Conservation (phyloP, 92 coral and sea anemone genomes). For the Bergia sp. region DNA sequence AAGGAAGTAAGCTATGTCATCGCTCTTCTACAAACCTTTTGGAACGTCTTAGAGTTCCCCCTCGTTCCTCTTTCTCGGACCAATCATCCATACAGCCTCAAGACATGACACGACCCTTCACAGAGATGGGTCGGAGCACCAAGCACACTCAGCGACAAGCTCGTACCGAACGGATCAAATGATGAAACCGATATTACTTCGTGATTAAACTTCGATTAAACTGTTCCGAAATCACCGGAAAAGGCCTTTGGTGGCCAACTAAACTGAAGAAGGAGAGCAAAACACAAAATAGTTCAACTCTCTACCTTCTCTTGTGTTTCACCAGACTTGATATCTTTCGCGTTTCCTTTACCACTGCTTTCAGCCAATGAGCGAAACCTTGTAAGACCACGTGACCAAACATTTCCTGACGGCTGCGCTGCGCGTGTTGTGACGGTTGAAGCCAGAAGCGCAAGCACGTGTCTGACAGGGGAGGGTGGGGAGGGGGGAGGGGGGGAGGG, state of each 20-base stretch:
- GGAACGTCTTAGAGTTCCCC: conserved; percentile 92
- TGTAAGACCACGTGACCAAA: conserved; percentile 27
- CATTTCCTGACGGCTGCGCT: conserved; percentile 43
- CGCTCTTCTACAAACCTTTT: conserved; percentile 81
- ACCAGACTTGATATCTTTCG: conserved; percentile 44
- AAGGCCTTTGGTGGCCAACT: conserved; percentile 37
- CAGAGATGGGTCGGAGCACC: conserved; percentile 65
- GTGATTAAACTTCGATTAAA: conserved; percentile 11
- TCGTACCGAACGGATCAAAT: conserved; percentile 9
- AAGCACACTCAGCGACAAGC: conserved; percentile 39
- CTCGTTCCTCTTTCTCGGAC: conserved; percentile 98
- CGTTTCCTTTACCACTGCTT: conserved; percentile 32
- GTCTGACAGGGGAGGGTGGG: neutral
- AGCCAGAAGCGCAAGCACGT: neutral
- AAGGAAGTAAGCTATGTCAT: neutral
- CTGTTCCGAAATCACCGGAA: conserved; percentile 9
- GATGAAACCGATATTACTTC: conserved; percentile 20
- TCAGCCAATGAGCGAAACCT: conserved; percentile 12
- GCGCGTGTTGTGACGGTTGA: conserved; percentile 30
- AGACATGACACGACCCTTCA: conserved; percentile 96
- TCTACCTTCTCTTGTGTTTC: conserved; percentile 36
- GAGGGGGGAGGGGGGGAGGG: neutral
- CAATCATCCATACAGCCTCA: conserved; percentile 97
- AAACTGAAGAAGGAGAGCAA: neutral
- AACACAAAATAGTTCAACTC: conserved; percentile 21